These are phyloP conservation scores for Rhinogobio ventralis DNA, from an alignment of 2,797 vertebrate genomes.

Conservation along the genomic window DNA sequence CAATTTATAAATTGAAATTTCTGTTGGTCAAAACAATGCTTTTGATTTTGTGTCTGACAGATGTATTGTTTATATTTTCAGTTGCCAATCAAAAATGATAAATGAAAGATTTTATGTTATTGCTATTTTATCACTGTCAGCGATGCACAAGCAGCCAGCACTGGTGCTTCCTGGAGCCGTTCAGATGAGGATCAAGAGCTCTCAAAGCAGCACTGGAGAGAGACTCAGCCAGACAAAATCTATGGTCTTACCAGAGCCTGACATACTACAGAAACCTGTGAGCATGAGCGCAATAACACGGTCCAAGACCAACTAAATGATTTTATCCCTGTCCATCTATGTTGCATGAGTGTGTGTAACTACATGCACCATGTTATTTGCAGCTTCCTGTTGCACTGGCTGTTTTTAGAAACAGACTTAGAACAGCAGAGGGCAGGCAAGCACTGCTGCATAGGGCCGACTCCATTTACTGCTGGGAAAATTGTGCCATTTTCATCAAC, in stretches of 20 bases:
- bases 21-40: neutral
- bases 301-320: neutral
- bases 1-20: neutral
- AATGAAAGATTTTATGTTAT: neutral
- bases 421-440: slow-evolving; percentile 89
- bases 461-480: neutral
- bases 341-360: neutral
- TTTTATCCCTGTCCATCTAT: neutral
- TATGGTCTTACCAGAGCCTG: slow-evolving; percentile 86
- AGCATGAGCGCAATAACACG: slow-evolving; percentile 57
- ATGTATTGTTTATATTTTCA: neutral
- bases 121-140: slow-evolving; percentile 61
- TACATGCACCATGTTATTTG: neutral
- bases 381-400: slow-evolving; percentile 11
- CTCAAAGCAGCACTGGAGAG: slow-evolving; percentile 77
- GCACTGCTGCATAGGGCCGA: slow-evolving; percentile 72
- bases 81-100: neutral
- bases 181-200: slow-evolving; percentile 86
- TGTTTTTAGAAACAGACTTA: slow-evolving; percentile 16
- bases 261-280: slow-evolving; percentile 82
- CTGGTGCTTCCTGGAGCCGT: slow-evolving; percentile 78
- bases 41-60: neutral
- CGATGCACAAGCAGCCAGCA: slow-evolving; percentile 62
- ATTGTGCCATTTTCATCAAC: neutral
- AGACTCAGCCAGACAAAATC: slow-evolving; percentile 93